phyloP scores from a whole-genome alignment of 2,113 vertebrate species.

The Cephalopholis sonnerati region DNA sequence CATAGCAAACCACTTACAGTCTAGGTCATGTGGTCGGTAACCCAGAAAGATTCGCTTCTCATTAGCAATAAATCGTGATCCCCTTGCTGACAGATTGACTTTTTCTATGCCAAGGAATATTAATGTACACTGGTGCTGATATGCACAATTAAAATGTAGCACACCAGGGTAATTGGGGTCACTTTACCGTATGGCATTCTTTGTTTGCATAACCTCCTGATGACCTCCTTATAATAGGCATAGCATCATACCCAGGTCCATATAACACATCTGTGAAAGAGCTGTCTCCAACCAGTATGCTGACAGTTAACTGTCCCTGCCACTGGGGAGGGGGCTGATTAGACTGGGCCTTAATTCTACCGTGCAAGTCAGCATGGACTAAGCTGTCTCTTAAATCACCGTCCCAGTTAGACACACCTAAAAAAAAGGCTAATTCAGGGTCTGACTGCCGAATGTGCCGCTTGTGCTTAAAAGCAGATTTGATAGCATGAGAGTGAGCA shows the following conservation, averaged over 20 bases:
- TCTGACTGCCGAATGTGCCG: not conserved
- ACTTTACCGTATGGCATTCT: constrained; percentile 16
- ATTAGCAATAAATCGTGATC: not conserved
- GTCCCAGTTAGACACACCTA: not conserved
- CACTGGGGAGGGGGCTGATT: not conserved
- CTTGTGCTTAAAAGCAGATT: not conserved
- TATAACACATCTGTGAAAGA: not conserved
- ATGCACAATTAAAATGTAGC: constrained; percentile 13
- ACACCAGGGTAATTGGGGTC: constrained; percentile 9
- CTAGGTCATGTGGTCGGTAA: not conserved
- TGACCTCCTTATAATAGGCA: constrained; percentile 10
- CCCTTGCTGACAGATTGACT: constrained; percentile 28
- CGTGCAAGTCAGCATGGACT: not conserved
- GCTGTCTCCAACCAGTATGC: not conserved
- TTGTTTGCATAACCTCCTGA: not conserved
- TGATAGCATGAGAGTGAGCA: not conserved
- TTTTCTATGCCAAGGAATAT: constrained; percentile 25
- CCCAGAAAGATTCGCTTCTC: not conserved
- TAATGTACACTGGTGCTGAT: not conserved
- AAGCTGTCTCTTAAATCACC: not conserved
- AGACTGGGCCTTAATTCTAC: not conserved
- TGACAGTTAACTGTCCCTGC: not conserved
- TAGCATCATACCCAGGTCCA: too few relatives aligned
- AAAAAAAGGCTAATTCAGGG: not conserved
- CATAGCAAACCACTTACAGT: too few relatives aligned